Evolutionary conservation across 2,113 vertebrate genomes (phyloP).

Genomic region (Pristiophorus japonicus): DNA sequence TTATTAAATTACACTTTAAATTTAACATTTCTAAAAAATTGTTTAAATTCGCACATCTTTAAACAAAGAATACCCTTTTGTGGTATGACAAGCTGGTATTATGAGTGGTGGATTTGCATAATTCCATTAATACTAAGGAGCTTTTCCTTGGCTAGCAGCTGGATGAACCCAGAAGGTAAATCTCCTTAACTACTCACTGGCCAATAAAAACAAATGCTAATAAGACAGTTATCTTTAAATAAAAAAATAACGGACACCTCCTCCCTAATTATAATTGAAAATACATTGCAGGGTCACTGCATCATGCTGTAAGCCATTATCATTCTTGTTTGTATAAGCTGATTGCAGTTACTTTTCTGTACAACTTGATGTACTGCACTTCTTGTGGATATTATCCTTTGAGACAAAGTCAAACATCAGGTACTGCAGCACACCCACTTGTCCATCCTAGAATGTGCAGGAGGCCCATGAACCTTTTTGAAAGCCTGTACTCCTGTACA

Average conservation of each 20-base stretch:
- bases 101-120: not conserved
- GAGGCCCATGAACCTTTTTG: not conserved
- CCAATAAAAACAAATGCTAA: not conserved
- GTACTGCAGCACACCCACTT: not conserved
- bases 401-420: not conserved
- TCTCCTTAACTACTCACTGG: not conserved
- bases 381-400: not conserved
- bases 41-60: not conserved
- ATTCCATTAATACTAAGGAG: not conserved
- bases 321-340: not conserved
- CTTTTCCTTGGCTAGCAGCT: not conserved
- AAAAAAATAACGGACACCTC: not conserved
- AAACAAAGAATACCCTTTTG: not conserved
- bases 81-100: not conserved
- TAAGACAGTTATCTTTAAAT: not conserved
- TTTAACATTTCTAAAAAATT: not conserved
- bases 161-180: conserved; percentile 6
- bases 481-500: not conserved
- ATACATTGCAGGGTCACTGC: not conserved
- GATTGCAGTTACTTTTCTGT: not conserved
- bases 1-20: not conserved
- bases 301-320: not conserved
- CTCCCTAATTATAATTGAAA: not conserved
- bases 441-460: not conserved
- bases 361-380: not conserved